Percentiles rank a stretch among this genome's conserved stretches.
Conservation (phyloP, 2,888 invertebrate genomes). For the Zygogramma bicolorata region DNA sequence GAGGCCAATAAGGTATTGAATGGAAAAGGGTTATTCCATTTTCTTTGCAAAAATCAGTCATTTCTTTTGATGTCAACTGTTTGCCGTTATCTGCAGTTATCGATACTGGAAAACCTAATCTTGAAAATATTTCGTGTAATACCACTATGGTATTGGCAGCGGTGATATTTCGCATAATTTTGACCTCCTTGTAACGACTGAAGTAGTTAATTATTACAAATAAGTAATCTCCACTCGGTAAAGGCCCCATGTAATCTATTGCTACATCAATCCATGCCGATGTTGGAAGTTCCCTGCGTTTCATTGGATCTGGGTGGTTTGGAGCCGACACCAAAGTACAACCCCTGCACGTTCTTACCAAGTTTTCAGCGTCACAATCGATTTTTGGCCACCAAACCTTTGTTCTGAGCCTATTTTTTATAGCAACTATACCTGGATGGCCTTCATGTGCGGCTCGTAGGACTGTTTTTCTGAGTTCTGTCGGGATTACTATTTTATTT, state of each 20-base stretch:
- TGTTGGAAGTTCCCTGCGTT: constrained; percentile 42
- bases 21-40: constrained; percentile 40
- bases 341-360: constrained; percentile 41
- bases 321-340: constrained; percentile 41
- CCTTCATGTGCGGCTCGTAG: constrained; percentile 55
- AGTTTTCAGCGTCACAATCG: constrained; percentile 45
- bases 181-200: constrained; percentile 39
- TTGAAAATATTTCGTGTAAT: constrained; percentile 44
- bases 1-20: too few relatives aligned
- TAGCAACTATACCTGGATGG: too few relatives aligned
- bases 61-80: constrained; percentile 40
- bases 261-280: constrained; percentile 47
- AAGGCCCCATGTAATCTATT: constrained; percentile 51
- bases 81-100: constrained; percentile 48
- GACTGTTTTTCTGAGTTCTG: constrained; percentile 36
- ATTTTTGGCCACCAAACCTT: too few relatives aligned
- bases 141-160: constrained; percentile 34
- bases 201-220: constrained; percentile 50
- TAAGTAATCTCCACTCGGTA: constrained; percentile 45
- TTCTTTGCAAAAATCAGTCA: constrained; percentile 42
- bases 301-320: constrained; percentile 38
- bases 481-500: too few relatives aligned
- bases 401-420: too few relatives aligned
- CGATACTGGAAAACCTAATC: constrained; percentile 38
- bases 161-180: constrained; percentile 41